phyloP scores from a whole-genome alignment of 1,140 invertebrate genomes.

The Drosophila murphyi region DNA sequence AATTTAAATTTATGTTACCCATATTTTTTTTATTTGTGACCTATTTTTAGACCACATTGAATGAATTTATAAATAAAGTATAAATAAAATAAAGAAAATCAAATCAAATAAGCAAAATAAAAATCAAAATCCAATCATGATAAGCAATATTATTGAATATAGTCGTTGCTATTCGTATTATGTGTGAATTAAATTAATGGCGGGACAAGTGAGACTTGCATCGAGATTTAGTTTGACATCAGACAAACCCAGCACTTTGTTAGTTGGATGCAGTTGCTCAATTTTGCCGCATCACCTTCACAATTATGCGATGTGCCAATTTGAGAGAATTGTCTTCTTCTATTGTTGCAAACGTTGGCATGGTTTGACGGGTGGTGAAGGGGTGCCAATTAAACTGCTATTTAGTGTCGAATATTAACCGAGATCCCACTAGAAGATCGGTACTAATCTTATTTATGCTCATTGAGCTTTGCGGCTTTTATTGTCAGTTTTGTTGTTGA shows the following conservation, averaged over 20 bases:
- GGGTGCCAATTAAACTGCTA: conserved; percentile 77
- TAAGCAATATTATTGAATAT: conserved; percentile 12
- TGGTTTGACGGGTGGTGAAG: background rate
- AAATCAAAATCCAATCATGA: conserved; percentile 23
- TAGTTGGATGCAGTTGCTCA: conserved; percentile 25
- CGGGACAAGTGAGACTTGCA: conserved; percentile 1
- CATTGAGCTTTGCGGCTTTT: conserved; percentile 63
- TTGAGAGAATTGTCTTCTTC: conserved; percentile 18
- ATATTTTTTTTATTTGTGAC: too few relatives aligned
- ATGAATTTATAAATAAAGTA: too few relatives aligned
- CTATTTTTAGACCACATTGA: too few relatives aligned
- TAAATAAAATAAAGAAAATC: too few relatives aligned
- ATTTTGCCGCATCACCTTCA: conserved; percentile 62
- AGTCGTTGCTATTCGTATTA: background rate
- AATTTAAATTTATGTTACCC: too few relatives aligned
- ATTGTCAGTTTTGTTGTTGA: conserved; percentile 43
- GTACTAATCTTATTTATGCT: conserved; percentile 75
- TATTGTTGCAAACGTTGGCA: conserved; percentile 56
- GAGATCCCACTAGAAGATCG: conserved; percentile 31
- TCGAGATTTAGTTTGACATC: conserved; percentile 2
- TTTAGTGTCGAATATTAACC: conserved; percentile 66
- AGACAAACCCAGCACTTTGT: conserved; percentile 47
- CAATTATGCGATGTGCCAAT: conserved; percentile 64
- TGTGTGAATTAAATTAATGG: background rate
- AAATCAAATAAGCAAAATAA: background rate